phyloP scores from a whole-genome alignment of 2,797 vertebrate genomes.

The Knipowitschia caucasica region DNA sequence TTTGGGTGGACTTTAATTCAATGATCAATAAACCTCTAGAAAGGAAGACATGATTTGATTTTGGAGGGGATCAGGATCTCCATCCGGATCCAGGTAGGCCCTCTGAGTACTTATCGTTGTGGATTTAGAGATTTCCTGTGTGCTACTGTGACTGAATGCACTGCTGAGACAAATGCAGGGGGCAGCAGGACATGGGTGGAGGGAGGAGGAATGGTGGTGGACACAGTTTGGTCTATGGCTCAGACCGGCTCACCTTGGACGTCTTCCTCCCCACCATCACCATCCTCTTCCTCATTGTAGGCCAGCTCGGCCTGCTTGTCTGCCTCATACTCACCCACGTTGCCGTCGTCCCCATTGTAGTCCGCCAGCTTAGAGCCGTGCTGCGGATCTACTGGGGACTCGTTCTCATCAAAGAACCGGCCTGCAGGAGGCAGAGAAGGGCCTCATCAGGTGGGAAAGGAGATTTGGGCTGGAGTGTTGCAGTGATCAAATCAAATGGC shows the following conservation, averaged over 20 bases:
- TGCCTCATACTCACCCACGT: slow-evolving; percentile 99
- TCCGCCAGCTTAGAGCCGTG: slow-evolving; percentile 99
- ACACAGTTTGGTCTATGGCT: slow-evolving; percentile 59
- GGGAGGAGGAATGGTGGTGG: slow-evolving; percentile 64
- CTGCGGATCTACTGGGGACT: slow-evolving; percentile 99
- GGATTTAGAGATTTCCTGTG: slow-evolving; percentile 57
- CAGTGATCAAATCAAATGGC: slow-evolving; percentile 11
- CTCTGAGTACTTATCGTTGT: no score
- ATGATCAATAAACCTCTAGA: no score
- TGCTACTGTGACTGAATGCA: slow-evolving; percentile 51
- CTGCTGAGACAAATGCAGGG: slow-evolving; percentile 43
- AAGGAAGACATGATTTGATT: no score
- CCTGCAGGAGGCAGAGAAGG: slow-evolving; percentile 92
- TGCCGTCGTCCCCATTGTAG: slow-evolving; percentile 99
- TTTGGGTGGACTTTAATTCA: no score
- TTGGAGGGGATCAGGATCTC: no score
- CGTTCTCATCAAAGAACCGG: slow-evolving; percentile 99
- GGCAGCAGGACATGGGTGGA: slow-evolving; percentile 54
- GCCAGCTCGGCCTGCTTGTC: slow-evolving; percentile 99
- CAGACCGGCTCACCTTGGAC: slow-evolving; percentile 96
- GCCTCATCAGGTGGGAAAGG: slow-evolving; percentile 77
- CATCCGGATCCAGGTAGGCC: no score
- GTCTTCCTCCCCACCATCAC: slow-evolving; percentile 99
- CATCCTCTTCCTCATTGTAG: slow-evolving; percentile 99
- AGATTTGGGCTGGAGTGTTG: slow-evolving; percentile 41